Base-by-base conservation (phyloP, 2,113 vertebrate genomes). In the Pogona vitticeps region DNA sequence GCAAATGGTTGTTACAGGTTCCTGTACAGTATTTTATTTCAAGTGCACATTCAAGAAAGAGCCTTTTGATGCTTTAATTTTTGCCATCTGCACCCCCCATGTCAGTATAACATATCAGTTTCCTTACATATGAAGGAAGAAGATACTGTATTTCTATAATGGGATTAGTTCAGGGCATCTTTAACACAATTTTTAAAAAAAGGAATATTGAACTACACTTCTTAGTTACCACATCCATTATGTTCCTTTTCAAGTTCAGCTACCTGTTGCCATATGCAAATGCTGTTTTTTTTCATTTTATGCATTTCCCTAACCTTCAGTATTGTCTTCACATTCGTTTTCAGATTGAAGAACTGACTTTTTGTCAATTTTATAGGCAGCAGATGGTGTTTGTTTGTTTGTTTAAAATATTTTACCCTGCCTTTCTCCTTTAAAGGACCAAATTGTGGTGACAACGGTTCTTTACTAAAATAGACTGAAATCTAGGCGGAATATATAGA, bases 261-360 rank as follows among this genome's bases (percentile, higher is more conserved):
- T 86, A 86, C 61, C 36, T 76, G 40, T 76, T 81, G n/a, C 40
- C 28, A 38, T 84, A n/a, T 36, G 38, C 58, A 75, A 86, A 52
- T 67, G 23, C 38, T 63, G 40, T n/a, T 73, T 75, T 63, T 10
- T 56, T 46, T 63, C 56, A 63, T 78, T 72, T 56, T 68, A 38
- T 81, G 40, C 75, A 46, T 42, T 59, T 78, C 73, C 40, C 1
- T 38, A 40, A 36, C 21, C 73, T 21, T 86, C 20, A 68, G 2
- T 0, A 0, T 79, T 2, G 0, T 68, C 70, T 72, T 12, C 0
- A 1, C 38, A 0, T 23, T 82, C 9, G 1, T 18, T 38, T 76
- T 86, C 38, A 82, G 71, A 85, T 80, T 80, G 28, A 77, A 65
- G 59, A 21, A 36, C 20, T 73, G 10, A 33, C 36, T 4, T 21